A percentile compares a stretch with the other conserved stretches of the same genome.
These are phyloP conservation scores for Nibea coibor DNA, from an alignment of 2,113 vertebrate species.

Conservation along the genomic window DNA sequence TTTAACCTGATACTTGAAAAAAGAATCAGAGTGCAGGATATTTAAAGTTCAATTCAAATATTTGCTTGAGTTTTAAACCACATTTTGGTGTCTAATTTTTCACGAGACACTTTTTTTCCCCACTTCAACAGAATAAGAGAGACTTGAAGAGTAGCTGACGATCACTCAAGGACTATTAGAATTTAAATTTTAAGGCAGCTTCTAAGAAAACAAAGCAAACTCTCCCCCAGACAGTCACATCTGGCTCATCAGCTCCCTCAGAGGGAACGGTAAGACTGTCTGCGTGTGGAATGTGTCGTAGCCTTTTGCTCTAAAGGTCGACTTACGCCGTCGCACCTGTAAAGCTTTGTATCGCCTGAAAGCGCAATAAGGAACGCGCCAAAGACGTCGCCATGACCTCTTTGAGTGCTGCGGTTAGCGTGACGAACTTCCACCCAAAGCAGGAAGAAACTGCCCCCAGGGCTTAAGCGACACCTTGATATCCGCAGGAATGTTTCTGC, in stretches of 20 bases:
- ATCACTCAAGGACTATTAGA: neutral
- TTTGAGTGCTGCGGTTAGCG: slow-evolving; percentile 14
- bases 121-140: neutral
- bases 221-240: slow-evolving; percentile 24
- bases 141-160: neutral
- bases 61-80: neutral
- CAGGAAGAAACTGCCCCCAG: slow-evolving; percentile 5
- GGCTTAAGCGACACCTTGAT: slow-evolving; percentile 31
- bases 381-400: neutral
- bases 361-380: neutral
- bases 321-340: neutral
- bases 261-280: slow-evolving; percentile 13
- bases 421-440: neutral
- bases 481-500: slow-evolving; percentile 32
- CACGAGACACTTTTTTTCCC: neutral
- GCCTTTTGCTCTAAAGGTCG: slow-evolving; percentile 34
- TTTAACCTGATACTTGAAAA: neutral
- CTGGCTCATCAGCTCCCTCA: slow-evolving; percentile 29
- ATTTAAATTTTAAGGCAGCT: neutral
- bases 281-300: slow-evolving; percentile 6
- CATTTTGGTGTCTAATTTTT: neutral
- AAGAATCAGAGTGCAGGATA: no score
- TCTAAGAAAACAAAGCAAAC: neutral
- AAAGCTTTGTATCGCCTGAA: slow-evolving; percentile 1
- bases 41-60: neutral